A percentile compares a stretch with the other conserved stretches of the same genome.
These are phyloP conservation scores for Acanthosoma haemorrhoidale DNA, from an alignment of 2,888 invertebrate genomes.

Conservation along the genomic window DNA sequence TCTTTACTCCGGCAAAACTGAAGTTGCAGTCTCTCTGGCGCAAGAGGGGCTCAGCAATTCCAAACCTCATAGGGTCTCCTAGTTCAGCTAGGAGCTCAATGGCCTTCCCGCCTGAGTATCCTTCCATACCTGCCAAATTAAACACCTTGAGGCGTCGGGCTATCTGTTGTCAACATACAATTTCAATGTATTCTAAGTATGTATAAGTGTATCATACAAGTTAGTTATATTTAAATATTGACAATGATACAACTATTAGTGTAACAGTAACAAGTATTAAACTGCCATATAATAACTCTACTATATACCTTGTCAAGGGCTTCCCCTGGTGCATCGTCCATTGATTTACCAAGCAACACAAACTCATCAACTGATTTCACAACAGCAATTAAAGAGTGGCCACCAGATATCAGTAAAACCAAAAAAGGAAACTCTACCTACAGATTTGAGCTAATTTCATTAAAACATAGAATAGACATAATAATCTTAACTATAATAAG, in stretches of 20 bases:
- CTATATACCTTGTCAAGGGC: constrained; percentile 75
- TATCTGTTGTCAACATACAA: constrained; percentile 49
- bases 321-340: constrained; percentile 91
- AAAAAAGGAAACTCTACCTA: constrained; percentile 81
- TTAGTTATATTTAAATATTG: no score
- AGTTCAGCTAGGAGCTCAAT: constrained; percentile 72
- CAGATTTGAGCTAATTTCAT: no score
- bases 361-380: constrained; percentile 70
- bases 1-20: constrained; percentile 80
- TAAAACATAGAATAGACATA: constrained; percentile 39
- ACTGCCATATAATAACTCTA: not conserved
- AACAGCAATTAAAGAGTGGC: constrained; percentile 77
- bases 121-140: constrained; percentile 67
- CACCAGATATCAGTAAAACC: constrained; percentile 85
- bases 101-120: constrained; percentile 75
- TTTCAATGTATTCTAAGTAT: not conserved
- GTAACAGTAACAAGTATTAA: no score
- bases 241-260: no score
- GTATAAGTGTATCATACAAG: not conserved
- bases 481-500: not conserved
- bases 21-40: constrained; percentile 76
- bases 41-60: constrained; percentile 65
- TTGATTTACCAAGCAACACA: constrained; percentile 66
- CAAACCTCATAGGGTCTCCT: constrained; percentile 59
- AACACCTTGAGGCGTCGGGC: constrained; percentile 77